Percentiles rank a stretch among this genome's conserved stretches.
Evolutionary conservation across 2,113 vertebrate species (phyloP).

Genomic region (Zosterops hypoxanthus): DNA sequence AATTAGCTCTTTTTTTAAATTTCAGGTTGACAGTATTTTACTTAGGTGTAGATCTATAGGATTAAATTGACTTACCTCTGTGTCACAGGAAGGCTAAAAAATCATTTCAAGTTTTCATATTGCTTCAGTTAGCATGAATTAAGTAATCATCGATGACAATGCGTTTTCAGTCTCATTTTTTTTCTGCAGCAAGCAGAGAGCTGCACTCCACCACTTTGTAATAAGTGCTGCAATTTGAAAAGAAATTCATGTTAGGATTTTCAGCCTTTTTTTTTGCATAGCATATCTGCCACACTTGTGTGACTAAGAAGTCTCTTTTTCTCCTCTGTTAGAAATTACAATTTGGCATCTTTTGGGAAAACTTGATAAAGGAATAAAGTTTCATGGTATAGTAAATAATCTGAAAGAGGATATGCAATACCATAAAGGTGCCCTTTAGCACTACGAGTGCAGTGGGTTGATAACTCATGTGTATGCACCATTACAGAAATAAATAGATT

Average conservation of each 20-base stretch:
- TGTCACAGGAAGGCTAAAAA: neutral
- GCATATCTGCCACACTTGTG: neutral
- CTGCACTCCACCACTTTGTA: neutral
- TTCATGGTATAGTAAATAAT: neutral
- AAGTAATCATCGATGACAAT: neutral
- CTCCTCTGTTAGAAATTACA: neutral
- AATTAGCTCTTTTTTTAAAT: neutral
- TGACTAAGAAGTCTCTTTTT: constrained; percentile 18
- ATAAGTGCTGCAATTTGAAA: neutral
- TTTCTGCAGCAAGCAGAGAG: neutral
- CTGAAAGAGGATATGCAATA: neutral
- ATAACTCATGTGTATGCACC: neutral
- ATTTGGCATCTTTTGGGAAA: neutral
- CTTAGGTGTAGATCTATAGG: neutral
- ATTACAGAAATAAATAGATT: neutral
- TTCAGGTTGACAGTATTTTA: neutral
- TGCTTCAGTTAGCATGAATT: neutral
- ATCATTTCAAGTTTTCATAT: neutral
- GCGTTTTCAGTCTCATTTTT: neutral
- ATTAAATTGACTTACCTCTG: neutral
- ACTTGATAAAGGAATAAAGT: neutral
- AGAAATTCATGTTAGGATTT: neutral
- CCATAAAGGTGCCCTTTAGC: neutral
- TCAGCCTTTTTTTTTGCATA: constrained; percentile 7
- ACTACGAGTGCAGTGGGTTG: neutral